A percentile compares a stretch with the other conserved stretches of the same genome.
phyloP scores from a whole-genome alignment of 2,113 vertebrate genomes.

The Chroicocephalus ridibundus region DNA sequence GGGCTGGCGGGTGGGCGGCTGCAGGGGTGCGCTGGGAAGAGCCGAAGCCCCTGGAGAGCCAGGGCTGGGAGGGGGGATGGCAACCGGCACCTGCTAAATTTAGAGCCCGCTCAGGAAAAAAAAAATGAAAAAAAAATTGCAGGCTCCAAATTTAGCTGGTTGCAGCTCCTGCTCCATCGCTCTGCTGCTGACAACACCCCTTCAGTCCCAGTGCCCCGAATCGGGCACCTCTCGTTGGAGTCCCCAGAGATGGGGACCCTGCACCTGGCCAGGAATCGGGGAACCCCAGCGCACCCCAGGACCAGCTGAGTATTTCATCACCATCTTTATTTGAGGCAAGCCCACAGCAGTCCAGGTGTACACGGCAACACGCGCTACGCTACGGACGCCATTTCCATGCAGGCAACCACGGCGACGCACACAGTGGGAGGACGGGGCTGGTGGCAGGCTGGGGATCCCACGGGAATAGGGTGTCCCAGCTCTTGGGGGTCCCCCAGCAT shows the following conservation, averaged over 20 bases:
- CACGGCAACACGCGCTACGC: not conserved
- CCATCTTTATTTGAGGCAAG: conserved; percentile 70
- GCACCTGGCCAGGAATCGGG: rapidly evolving
- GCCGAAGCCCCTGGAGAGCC: not conserved
- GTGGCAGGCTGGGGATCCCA: not conserved
- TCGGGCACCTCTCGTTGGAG: rapidly evolving
- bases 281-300: not conserved
- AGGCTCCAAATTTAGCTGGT: conserved; percentile 34
- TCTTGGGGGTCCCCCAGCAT: not conserved
- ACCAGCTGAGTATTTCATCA: not conserved
- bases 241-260: not conserved
- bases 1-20: rapidly evolving
- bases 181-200: not conserved
- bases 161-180: not conserved
- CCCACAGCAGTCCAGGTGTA: conserved; percentile 33
- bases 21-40: not conserved
- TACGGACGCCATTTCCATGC: conserved; percentile 42
- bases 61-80: not conserved
- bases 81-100: not conserved
- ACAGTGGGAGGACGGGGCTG: not conserved
- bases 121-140: not conserved
- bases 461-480: not conserved
- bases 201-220: rapidly evolving
- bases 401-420: conserved; percentile 6
- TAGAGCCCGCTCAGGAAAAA: not conserved